Base-by-base conservation (phyloP, 1,140 invertebrate genomes). In the Archivesica marissinica region DNA sequence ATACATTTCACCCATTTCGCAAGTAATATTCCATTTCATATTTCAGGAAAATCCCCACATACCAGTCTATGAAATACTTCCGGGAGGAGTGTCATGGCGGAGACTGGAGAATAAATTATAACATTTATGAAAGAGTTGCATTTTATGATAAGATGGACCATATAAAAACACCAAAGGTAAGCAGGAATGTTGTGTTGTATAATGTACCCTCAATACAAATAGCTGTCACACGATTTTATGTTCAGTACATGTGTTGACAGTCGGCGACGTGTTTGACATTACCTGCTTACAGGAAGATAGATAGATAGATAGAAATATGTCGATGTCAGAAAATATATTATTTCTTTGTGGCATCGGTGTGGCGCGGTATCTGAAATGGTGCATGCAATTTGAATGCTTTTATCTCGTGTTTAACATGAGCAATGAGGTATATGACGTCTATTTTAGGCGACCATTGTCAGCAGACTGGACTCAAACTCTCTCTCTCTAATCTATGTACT, bases 141-240 rank as follows among this genome's bases (percentile, higher is more conserved):
- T 33, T 39, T 28, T 35, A 38, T 11, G 17, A 23, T 13, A 75
- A 50, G 20, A 88, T 88, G 87, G 87, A 88, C 44, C 68, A 41
- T 20, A 88, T 88, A 30, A 88, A 84, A 75, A 88, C 84, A 3
- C 85, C 87, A 68, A 88, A 88, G 85, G 87, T 88, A 75, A 64
- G 17, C n/a, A 33, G 15, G 35, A 17, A 41, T 72, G 17, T 72
- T 30, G 15, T 30, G 25, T 25, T 64, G 15, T 68, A 54, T 35
- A 6, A 23, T 33, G 7, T 30, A 30, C 25, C 23, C 35, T 25
- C 25, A 23, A 20, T 35, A 25, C 1, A 6, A 39, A 44, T 23
- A 30, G 33, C 38, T 52, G 41, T 25, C 72, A 74, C 11, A 30
- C 70, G 2, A 47, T 28, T 47, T 47, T 74, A 25, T 47, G 23